Conservation (phyloP, 1,140 invertebrate species). For the Drosophila ogumai region DNA sequence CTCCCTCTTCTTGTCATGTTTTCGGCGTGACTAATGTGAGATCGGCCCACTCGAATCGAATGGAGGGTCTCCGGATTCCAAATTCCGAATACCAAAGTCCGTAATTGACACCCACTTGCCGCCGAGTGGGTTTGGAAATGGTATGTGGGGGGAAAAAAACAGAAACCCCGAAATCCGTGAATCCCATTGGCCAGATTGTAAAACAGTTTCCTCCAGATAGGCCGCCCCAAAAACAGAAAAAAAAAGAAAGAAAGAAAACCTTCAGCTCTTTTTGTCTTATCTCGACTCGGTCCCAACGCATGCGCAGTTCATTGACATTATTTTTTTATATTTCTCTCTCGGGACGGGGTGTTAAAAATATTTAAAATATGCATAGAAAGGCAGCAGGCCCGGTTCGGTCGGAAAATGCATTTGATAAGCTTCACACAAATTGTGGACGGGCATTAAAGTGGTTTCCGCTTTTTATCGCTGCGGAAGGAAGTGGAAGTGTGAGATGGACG, state of each 20-base stretch:
- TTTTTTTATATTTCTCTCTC: neutral
- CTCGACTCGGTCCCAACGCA: slow-evolving; percentile 54
- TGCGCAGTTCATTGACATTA: slow-evolving; percentile 73
- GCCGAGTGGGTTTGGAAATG: slow-evolving; percentile 24
- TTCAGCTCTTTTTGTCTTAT: slow-evolving; percentile 53
- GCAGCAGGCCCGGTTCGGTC: slow-evolving; percentile 21
- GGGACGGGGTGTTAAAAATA: slow-evolving; percentile 32
- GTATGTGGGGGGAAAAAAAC: slow-evolving; percentile 5
- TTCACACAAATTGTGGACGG: slow-evolving; percentile 42
- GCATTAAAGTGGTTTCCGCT: slow-evolving; percentile 62
- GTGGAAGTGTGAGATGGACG: slow-evolving; percentile 68
- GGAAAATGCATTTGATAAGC: slow-evolving; percentile 81
- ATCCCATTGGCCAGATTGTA: slow-evolving; percentile 65
- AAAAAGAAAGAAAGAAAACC: slow-evolving; percentile 28
- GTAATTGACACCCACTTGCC: slow-evolving; percentile 81
- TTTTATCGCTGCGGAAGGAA: slow-evolving; percentile 73
- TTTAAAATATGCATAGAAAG: slow-evolving; percentile 58
- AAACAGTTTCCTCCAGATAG: slow-evolving; percentile 70
- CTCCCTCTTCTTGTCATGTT: slow-evolving; percentile 25
- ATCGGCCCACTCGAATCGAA: slow-evolving; percentile 54
- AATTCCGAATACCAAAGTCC: slow-evolving; percentile 28
- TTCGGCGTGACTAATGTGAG: slow-evolving; percentile 71
- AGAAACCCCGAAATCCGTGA: slow-evolving; percentile 30
- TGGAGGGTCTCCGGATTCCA: slow-evolving; percentile 31
- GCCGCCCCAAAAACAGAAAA: slow-evolving; percentile 34